Conservation (phyloP, 2,113 vertebrate genomes). For the Typhlomys cinereus region DNA sequence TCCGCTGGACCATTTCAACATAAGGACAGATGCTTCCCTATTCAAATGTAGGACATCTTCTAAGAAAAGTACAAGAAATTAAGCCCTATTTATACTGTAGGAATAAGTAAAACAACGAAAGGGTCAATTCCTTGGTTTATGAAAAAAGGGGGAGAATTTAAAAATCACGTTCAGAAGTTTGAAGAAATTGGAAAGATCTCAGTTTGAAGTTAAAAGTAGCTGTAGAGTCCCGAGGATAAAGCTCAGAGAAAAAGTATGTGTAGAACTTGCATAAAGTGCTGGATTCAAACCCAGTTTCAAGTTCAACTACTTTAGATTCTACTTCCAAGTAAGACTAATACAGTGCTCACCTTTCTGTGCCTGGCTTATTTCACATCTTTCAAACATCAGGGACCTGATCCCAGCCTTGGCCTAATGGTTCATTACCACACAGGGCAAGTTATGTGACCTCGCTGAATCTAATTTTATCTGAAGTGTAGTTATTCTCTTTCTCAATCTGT, state of each 20-base stretch:
- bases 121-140: neutral
- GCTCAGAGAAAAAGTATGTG: neutral
- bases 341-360: neutral
- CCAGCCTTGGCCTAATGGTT: neutral
- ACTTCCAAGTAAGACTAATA: neutral
- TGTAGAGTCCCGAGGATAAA: neutral
- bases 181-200: neutral
- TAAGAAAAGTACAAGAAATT: neutral
- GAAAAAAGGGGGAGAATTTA: neutral
- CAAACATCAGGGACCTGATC: neutral
- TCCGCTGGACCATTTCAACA: neutral
- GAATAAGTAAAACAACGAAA: neutral
- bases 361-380: neutral
- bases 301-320: neutral
- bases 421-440: neutral
- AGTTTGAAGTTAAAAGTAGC: neutral
- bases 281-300: neutral
- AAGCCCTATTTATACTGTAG: neutral
- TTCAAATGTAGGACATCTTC: neutral
- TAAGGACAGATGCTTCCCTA: neutral
- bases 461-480: conserved; percentile 25
- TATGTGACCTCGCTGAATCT: neutral
- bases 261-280: neutral
- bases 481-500: neutral
- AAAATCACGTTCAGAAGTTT: neutral